These are phyloP conservation scores for Merops nubicus DNA, from an alignment of 2,113 vertebrate genomes.

Conservation along the genomic window DNA sequence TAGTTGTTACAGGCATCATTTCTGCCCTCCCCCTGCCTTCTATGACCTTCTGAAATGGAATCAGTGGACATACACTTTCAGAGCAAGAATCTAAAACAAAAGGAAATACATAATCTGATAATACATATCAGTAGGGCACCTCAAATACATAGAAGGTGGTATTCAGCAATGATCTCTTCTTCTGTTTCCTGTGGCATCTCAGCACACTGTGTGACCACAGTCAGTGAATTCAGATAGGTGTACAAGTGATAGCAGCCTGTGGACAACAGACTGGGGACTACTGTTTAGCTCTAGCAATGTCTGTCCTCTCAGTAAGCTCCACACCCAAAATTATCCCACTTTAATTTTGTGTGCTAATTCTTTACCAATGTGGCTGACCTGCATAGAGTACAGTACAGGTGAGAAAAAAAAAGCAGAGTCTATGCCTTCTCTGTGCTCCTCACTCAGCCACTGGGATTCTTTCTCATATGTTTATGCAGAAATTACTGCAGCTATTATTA, in stretches of 20 bases:
- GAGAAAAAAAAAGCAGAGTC: neutral
- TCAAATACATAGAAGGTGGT: neutral
- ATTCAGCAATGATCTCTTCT: neutral
- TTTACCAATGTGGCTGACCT: neutral
- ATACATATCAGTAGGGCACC: neutral
- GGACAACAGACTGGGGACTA: neutral
- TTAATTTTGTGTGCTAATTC: neutral
- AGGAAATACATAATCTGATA: neutral
- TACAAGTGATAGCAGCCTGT: neutral
- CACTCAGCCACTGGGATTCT: neutral
- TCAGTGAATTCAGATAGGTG: neutral
- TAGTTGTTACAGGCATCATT: neutral
- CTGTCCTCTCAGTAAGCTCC: neutral
- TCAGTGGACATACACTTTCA: neutral
- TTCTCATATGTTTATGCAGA: neutral
- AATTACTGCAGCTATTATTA: neutral
- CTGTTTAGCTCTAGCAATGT: neutral
- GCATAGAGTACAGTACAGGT: neutral
- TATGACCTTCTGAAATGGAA: neutral
- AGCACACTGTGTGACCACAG: accelerated
- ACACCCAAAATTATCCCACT: neutral
- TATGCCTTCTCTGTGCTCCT: neutral
- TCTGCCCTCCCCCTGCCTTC: neutral
- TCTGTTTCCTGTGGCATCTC: neutral
- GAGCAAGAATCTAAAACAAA: neutral